Evolutionary conservation across 30 jellyfish, hydroid and myxozoan species (phyloP), one percentile per base, ranked within the genome.

Genomic region (Hydractinia symbiolongicarpus): DNA sequence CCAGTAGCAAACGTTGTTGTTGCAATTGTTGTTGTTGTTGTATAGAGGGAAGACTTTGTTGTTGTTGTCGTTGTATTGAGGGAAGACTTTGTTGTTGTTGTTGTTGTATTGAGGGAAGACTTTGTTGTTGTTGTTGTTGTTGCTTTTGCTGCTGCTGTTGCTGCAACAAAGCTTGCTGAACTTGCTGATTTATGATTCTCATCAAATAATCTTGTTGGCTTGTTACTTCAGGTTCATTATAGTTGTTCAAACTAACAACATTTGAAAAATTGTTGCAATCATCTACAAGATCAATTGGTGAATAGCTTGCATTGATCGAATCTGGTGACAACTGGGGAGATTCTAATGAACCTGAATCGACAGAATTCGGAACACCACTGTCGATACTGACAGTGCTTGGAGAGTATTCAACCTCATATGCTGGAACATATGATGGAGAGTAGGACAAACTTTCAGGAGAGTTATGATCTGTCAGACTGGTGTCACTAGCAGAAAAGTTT

Each of bases 361-460:
- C 67, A 20, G 80, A 62, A 66, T 66, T 79, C 60, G 84, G 79
- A 52, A 79, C 70, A 50, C 87, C 87, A 79, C 87, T 79, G 67
- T 79, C 87, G 9, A 79, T 54, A 50, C 87, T 79, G 30, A 61
- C 81, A 9, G 83, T 13, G 0, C 84, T 53, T 11, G 87, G 87
- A 9, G 87, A 79, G 16, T 79, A 58, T 40, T 79, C 72, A 52
- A 61, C 30, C 21, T 51, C 40, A 13, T 64, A 64, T 30, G 44
- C 2, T 2, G 44, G 44, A 30, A 30, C 44, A 64, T n/a, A 64
- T 8, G 52, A 44, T 7, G 74, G 74, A 6, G 74, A 64, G 19
- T n/a, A 64, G 40, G 74, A 51, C 40, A 64, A 64, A 6, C 74
- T 51, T n/a, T 64, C 8, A 2, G 74, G 74, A 64, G 74, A 64